Evolutionary conservation across 1,140 invertebrate genomes (phyloP), one percentile per base, ranked within the genome.

Genomic region (Trialeurodes vaporariorum): DNA sequence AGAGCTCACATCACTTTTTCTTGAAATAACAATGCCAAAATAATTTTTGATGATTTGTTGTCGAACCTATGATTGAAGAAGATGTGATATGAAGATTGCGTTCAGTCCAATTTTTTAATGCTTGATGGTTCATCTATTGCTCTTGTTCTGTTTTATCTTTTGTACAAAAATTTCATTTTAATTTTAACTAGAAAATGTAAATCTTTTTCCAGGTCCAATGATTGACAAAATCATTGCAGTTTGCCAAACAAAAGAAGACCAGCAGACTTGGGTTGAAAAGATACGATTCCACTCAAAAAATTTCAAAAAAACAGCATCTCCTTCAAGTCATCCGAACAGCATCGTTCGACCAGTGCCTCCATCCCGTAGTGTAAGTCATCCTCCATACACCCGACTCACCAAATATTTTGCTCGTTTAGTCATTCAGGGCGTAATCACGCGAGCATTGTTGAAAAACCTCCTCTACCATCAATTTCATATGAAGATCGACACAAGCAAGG

Each of bases 191-290:
- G n/a, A n/a, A n/a, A n/a, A n/a, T n/a, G n/a, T n/a, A n/a, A n/a
- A n/a, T n/a, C n/a, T n/a, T n/a, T n/a, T 40, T 68, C 12, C 83
- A 87, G 92, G 93, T 64, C 87, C 90, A 22, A 87, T 94, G 83
- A 94, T 96, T 71, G 94, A 96, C 71, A 88, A 86, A 68, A 92
- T 96, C 71, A 81, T 90, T 5, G 93, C 94, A 2, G 82, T 92
- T 9, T 97, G 93, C 76, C 86, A 89, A 73, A 91, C 88, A 1
- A 86, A 84, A 73, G 87, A 89, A 65, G 92, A 95, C 72, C 90
- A 91, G 64, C 86, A 88, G 67, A 86, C 88, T 66, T 98, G 94
- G 94, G 86, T 96, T 26, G 88, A 92, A 66, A 79, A 91, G 60
- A 79, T 95, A 2, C 78, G 74, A 17, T 84, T 85, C 58, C 88